Base-by-base conservation (phyloP, 2,888 invertebrate species). In the Aproaerema taeniolella region DNA sequence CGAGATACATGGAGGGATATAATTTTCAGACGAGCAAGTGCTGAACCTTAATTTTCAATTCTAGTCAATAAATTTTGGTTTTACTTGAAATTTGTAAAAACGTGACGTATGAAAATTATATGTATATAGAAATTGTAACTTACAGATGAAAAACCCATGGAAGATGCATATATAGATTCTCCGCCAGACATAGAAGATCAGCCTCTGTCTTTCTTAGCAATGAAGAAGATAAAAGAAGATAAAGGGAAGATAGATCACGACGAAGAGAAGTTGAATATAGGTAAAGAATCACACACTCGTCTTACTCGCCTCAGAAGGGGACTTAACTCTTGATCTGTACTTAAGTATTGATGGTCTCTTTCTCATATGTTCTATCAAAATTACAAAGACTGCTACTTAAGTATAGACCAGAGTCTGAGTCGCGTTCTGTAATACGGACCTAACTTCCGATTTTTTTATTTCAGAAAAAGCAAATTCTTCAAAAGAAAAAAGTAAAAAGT, bases 121-220 rank as follows among this genome's bases (percentile, higher is more conserved):
- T 20, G 8, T 13, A 7, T 2, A 6, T 30, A 11, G 13, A 30
- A 13, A 13, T 9, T 2, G 2, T 1, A 28, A 28, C 13, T 28
- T 28, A 7, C 11, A 28, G 28, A 28, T 20, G 24, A n/a, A 13
- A 34, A 34, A 15, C 24, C n/a, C n/a, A n/a, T n/a, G n/a, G n/a
- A n/a, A n/a, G n/a, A n/a, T n/a, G n/a, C n/a, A n/a, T n/a, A n/a
- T n/a, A n/a, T n/a, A n/a, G n/a, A n/a, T n/a, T n/a, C n/a, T n/a
- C n/a, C n/a, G 26, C 14, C 41, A 8, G 60, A 60, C 12, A n/a
- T 46, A 2, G 61, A 61, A 20, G 61, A 61, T 29, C 52, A 55
- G 24, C 60, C 61, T 0, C 31, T 61, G 6, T 53, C 61, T 2
- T 34, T 30, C 1, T 41, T 60, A 1, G 53, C 47, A 16, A 43